Evolutionary conservation across 1,140 invertebrate species (phyloP).

Genomic region (Teleogryllus occipitalis): DNA sequence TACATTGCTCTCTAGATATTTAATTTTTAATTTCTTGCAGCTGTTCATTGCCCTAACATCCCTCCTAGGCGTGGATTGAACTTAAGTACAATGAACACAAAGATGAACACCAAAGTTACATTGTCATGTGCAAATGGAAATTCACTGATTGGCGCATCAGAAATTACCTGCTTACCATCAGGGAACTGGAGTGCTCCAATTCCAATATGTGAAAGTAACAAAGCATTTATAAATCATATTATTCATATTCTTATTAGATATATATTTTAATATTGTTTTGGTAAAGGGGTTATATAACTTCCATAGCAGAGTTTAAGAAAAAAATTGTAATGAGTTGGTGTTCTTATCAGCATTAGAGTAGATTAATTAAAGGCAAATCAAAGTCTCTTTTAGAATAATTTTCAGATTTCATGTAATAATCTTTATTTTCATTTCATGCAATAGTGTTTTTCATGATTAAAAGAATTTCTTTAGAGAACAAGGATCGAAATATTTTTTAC

Average conservation of each 20-base stretch:
- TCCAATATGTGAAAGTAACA: conserved; percentile 71
- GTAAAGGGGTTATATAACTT: no score
- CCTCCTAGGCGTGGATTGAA: conserved; percentile 58
- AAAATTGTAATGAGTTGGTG: no score
- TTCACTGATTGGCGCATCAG: conserved; percentile 61
- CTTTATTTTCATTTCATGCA: no score
- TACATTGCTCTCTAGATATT: not conserved
- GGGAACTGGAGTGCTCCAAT: conserved; percentile 75
- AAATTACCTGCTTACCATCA: conserved; percentile 64
- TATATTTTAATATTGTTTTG: no score
- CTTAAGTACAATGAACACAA: conserved; percentile 57
- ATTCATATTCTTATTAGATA: no score
- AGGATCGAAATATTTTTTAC: not conserved
- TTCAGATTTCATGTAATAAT: no score
- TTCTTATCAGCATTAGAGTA: no score
- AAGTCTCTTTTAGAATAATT: no score
- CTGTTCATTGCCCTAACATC: conserved; percentile 63
- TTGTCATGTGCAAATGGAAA: conserved; percentile 79
- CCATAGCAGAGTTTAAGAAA: no score
- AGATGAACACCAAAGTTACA: conserved; percentile 60
- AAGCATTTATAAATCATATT: not conserved
- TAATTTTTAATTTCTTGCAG: conserved; percentile 35
- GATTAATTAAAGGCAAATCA: no score
- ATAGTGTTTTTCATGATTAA: conserved; percentile 6
- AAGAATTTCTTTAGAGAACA: not conserved